phyloP scores from a whole-genome alignment of 1,140 invertebrate species.

The Microvelia longipes region DNA sequence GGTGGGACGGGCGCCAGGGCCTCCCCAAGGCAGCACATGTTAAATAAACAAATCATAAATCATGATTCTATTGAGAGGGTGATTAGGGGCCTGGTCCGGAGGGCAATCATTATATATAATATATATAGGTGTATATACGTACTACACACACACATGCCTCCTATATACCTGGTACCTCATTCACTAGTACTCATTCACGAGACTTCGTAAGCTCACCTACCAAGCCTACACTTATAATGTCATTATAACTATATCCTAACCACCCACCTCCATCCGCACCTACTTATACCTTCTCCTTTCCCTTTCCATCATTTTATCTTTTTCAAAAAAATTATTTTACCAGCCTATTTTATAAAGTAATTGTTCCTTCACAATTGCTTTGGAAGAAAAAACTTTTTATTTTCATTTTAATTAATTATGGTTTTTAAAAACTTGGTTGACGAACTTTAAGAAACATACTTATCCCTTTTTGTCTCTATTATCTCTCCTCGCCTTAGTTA shows the following conservation, averaged over 20 bases:
- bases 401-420: too few species aligned
- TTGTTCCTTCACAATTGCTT: too few species aligned
- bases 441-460: too few species aligned
- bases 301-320: background rate
- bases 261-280: background rate
- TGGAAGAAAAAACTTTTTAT: too few species aligned
- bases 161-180: background rate
- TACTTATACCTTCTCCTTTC: background rate
- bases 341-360: too few species aligned
- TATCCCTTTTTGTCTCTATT: too few species aligned
- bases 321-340: too few species aligned
- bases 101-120: background rate
- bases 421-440: too few species aligned
- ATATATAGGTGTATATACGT: too few species aligned
- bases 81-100: constrained; percentile 6
- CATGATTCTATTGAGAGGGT: constrained; percentile 22
- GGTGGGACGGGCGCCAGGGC: background rate
- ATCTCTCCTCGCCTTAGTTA: too few species aligned
- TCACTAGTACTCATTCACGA: background rate
- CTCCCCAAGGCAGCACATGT: constrained; percentile 9
- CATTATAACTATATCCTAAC: background rate
- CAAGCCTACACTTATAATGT: background rate
- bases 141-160: too few species aligned
- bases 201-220: background rate
- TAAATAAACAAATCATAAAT: constrained; percentile 22